Conservation (phyloP, 2,113 vertebrate genomes). For the Nycticorax nycticorax region DNA sequence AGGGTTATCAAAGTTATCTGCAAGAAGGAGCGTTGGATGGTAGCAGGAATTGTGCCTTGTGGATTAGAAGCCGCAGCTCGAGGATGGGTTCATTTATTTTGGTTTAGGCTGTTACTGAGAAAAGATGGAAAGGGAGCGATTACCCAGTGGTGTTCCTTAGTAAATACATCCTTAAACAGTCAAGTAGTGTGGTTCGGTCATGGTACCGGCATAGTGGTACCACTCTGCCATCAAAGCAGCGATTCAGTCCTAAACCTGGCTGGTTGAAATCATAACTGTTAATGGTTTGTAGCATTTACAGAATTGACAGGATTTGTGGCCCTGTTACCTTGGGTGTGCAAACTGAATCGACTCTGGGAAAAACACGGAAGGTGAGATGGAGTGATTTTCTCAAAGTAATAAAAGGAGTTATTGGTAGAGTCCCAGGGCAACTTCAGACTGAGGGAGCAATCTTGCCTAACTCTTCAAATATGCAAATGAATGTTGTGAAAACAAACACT, state of each 20-base stretch:
- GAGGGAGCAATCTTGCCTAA: neutral
- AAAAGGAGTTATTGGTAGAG: rapidly evolving
- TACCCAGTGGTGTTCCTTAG: neutral
- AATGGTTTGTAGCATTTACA: neutral
- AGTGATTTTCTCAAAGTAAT: neutral
- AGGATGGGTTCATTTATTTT: neutral
- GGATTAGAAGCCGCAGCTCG: neutral
- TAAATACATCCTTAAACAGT: neutral
- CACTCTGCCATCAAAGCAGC: neutral
- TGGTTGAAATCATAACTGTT: rapidly evolving
- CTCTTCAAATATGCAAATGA: neutral
- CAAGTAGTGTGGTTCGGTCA: rapidly evolving
- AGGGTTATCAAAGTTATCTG: too few relatives aligned
- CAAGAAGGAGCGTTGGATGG: neutral
- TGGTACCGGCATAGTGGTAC: rapidly evolving
- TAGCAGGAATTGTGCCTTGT: neutral
- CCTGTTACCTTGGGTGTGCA: rapidly evolving
- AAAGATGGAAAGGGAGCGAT: neutral
- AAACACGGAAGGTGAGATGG: rapidly evolving
- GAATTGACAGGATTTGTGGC: neutral
- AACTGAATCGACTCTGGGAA: rapidly evolving
- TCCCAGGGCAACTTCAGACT: rapidly evolving
- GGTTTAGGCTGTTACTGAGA: neutral
- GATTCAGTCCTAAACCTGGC: neutral
- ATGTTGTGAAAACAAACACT: neutral